These are phyloP conservation scores for Dendrocopos noguchii DNA, from an alignment of 2,113 vertebrate genomes.

Conservation along the genomic window DNA sequence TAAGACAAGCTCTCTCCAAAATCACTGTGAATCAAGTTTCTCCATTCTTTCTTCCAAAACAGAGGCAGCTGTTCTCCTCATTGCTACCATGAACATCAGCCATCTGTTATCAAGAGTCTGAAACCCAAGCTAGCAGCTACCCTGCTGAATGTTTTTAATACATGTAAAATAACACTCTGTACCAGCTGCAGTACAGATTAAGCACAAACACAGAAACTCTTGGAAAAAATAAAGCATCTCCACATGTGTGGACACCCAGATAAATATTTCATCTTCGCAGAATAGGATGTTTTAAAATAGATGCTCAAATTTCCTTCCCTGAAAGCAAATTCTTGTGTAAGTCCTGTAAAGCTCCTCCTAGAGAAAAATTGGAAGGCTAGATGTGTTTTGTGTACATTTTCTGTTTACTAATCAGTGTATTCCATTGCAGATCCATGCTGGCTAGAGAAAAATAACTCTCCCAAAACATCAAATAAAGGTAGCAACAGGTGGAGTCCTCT, in stretches of 20 bases:
- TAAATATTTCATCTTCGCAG: neutral
- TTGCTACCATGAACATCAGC: slow-evolving; percentile 45
- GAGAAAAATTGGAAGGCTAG: neutral
- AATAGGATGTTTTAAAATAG: slow-evolving; percentile 11
- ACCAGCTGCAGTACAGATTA: slow-evolving; percentile 46
- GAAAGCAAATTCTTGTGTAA: neutral
- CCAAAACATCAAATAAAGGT: neutral
- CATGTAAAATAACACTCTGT: slow-evolving; percentile 27
- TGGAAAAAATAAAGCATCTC: neutral
- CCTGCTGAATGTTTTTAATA: slow-evolving; percentile 36
- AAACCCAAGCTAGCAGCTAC: slow-evolving; percentile 43
- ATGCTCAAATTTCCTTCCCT: neutral
- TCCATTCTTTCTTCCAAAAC: neutral
- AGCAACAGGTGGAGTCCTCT: neutral
- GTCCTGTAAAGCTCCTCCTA: neutral
- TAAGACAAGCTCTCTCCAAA: neutral
- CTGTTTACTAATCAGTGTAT: neutral
- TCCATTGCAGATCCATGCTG: neutral
- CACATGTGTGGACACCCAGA: neutral
- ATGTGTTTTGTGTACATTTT: neutral
- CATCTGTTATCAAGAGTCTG: slow-evolving; percentile 1
- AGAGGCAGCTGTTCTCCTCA: slow-evolving; percentile 41
- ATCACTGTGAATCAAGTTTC: neutral
- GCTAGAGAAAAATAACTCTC: neutral
- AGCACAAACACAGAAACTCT: neutral